Base-by-base conservation (phyloP, 92 coral and sea anemone species). In the Parazoanthus atlanticus region DNA sequence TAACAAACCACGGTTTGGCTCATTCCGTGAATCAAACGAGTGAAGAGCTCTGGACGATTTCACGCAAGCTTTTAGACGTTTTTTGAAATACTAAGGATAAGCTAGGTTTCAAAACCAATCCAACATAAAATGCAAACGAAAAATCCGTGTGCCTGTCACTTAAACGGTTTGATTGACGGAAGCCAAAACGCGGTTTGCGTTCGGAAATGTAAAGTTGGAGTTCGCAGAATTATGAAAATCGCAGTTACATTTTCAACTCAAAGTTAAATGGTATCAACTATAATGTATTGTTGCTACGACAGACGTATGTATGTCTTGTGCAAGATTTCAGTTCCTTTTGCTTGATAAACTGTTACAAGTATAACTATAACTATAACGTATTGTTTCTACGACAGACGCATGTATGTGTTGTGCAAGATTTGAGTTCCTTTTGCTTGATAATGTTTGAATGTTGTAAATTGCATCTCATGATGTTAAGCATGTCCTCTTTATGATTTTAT, bases 31-130 rank as follows among this genome's bases (percentile, higher is more conserved):
- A 61, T 61, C 67, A 61, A 61, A 61, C 67, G 67, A 61, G 67
- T 13, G 67, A 9, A 61, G 73, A 66, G 73, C 73, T 69, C 33
- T 26, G 32, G 15, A 69, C 33, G 33, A 29, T n/a, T 69, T 69
- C 74, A 69, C 29, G 74, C 32, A 69, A 69, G 74, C 12, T 69
- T 69, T 69, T 69, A 69, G 74, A 69, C 74, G 74, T 69, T 69
- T 69, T 29, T 69, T 25, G 33, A 69, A 69, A 33, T 69, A 17
- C 74, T 69, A 69, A 69, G 32, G 74, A 69, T 69, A 69, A 69
- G 32, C 74, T 29, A 25, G 74, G 74, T 69, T 69, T 69, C 74
- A 69, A 69, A 69, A 69, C 74, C 74, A 69, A 69, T 69, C 74
- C 74, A n/a, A 69, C 74, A 26, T 69, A 26, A 69, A 69, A 69